Evolutionary conservation across 2,113 vertebrate species (phyloP).

Genomic region (Xenopus borealis): DNA sequence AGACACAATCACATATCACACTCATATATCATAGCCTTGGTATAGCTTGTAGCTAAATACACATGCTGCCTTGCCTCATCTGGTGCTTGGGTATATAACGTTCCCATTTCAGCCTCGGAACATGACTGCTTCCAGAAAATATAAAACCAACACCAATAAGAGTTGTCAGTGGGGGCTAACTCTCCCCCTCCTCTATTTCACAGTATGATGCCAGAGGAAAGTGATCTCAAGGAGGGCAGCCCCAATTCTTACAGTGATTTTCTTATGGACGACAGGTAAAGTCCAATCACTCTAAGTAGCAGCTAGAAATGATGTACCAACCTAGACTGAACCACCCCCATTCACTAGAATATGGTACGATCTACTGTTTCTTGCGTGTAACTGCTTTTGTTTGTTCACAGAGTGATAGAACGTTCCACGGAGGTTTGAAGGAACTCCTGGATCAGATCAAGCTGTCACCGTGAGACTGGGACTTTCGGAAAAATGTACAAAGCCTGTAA

Average conservation of each 20-base stretch:
- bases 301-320: background rate
- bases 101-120: no score
- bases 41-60: no score
- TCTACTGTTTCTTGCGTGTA: background rate
- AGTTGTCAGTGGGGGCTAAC: constrained; percentile 1
- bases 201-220: constrained; percentile 31
- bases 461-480: no score
- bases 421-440: constrained; percentile 12
- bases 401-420: constrained; percentile 34
- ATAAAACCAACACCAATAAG: background rate
- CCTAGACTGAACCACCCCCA: background rate
- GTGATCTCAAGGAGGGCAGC: constrained; percentile 23
- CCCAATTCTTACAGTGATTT: constrained; percentile 28
- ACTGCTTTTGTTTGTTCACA: background rate
- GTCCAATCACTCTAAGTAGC: background rate
- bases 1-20: no score
- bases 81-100: background rate
- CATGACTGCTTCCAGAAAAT: background rate
- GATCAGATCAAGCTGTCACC: no score
- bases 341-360: background rate
- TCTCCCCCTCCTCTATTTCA: constrained; percentile 33
- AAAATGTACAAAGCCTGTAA: no score
- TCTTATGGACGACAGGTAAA: constrained; percentile 34
- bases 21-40: no score
- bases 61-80: background rate